Evolutionary conservation across 2,113 vertebrate genomes (phyloP), one percentile per base, ranked within the genome.

Genomic region (Dinomys branickii): DNA sequence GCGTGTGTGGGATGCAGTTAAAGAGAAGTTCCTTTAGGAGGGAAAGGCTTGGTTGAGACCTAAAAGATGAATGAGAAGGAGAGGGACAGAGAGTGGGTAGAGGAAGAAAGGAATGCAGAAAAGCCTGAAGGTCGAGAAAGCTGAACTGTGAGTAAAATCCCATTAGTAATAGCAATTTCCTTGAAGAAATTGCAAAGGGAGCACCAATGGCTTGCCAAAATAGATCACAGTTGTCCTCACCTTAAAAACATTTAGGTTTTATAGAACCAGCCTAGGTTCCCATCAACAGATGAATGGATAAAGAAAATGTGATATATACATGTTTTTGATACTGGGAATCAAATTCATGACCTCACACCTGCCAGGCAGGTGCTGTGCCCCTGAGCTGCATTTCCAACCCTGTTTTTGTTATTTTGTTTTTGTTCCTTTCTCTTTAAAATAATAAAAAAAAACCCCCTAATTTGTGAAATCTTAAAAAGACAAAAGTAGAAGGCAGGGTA

Each of bases 51-150:
- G 84, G 16, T 3, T 83, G 83, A 88, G 8, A 83, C 26, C 50
- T 88, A 54, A 88, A 94, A 93, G 78, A 54, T 82, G 78, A 90
- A 22, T 73, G 90, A 59, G 52, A 61, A 3, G 50, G 13, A 69
- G 28, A 84, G 13, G 20, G 10, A 35, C 1, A 65, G 19, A 77
- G n/a, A 54, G 69, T 84, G 7, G 5, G 44, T 22, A 7, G 44
- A 69, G 82, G 82, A 35, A 6, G 47, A 71, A 78, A 92, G 65
- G 33, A 30, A 20, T 7, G 26, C 38, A 16, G 47, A 67, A 88
- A 59, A 52, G 5, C 20, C 41, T 73, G n/a, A 78, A 90, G 59
- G 47, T 30, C 81, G 63, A 38, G n/a, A 90, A 47, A 73, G 24
- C 10, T 90, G 52, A 80, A 61, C 50, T 52, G 6, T 5, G 38